A percentile compares a stretch with the other conserved stretches of the same genome.
Evolutionary conservation across 2,797 vertebrate genomes (phyloP).

Genomic region (Chrysocyon brachyurus): DNA sequence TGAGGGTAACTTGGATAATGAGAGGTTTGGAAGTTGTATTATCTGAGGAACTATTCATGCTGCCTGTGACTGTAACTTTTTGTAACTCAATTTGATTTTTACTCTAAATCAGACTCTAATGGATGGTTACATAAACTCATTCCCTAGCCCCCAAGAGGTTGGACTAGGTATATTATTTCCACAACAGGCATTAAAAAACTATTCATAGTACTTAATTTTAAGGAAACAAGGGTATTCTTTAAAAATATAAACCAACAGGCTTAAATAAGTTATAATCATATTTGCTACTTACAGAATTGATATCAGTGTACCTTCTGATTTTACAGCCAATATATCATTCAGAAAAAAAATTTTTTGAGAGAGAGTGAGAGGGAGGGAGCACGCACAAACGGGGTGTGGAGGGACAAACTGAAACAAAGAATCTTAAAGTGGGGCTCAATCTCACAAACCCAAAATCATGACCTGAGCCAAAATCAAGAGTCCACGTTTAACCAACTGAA

Average conservation of each 20-base stretch:
- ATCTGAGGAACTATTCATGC: neutral
- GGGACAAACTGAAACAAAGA: too few relatives aligned
- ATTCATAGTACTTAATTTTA: slow-evolving; percentile 58
- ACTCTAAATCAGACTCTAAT: slow-evolving; percentile 1
- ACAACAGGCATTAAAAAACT: slow-evolving; percentile 18
- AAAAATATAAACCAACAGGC: slow-evolving; percentile 44
- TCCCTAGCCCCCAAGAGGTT: neutral
- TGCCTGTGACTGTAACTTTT: neutral
- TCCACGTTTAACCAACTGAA: neutral
- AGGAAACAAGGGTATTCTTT: slow-evolving; percentile 62
- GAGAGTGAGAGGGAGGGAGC: too few relatives aligned
- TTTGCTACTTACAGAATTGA: slow-evolving; percentile 23
- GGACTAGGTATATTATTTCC: slow-evolving; percentile 8
- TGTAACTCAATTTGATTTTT: slow-evolving; percentile 42
- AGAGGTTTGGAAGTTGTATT: neutral
- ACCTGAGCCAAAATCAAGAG: neutral
- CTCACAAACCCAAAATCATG: neutral
- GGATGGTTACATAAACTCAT: neutral
- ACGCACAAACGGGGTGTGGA: too few relatives aligned
- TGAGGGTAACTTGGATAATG: neutral
- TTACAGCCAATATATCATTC: slow-evolving; percentile 15
- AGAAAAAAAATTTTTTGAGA: slow-evolving; percentile 19
- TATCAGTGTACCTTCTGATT: slow-evolving; percentile 38
- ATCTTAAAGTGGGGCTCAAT: neutral
- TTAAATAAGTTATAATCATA: slow-evolving; percentile 41